Evolutionary conservation across 2,113 vertebrate genomes (phyloP).

Genomic region (Stegostoma tigrinum): DNA sequence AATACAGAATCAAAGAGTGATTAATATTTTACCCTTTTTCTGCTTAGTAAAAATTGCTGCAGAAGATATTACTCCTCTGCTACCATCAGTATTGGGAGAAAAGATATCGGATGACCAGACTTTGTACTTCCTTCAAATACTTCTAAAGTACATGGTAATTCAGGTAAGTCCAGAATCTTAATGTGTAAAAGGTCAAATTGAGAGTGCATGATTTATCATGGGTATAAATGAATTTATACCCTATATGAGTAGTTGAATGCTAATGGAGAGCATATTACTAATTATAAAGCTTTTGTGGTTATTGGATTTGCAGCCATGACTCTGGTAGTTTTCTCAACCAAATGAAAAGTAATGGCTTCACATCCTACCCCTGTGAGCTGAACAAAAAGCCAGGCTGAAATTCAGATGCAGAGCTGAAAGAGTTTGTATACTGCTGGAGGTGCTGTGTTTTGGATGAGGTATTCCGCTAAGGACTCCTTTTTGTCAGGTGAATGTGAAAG

Average conservation of each 20-base stretch:
- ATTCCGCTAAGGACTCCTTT: not conserved
- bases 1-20: not conserved
- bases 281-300: not conserved
- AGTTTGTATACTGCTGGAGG: not conserved
- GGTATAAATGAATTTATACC: not conserved
- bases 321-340: not conserved
- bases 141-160: constrained; percentile 90
- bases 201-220: not conserved
- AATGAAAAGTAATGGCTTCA: not conserved
- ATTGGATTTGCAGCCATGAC: not conserved
- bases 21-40: constrained; percentile 36
- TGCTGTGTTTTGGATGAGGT: not conserved
- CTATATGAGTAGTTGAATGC: not conserved
- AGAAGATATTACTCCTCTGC: constrained; percentile 85
- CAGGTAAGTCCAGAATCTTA: constrained; percentile 64
- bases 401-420: too few relatives aligned
- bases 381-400: not conserved
- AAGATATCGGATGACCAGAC: constrained; percentile 84
- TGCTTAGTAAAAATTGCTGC: constrained; percentile 79
- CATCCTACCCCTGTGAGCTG: not conserved
- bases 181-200: not conserved
- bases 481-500: not conserved
- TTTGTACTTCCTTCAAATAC: constrained; percentile 83
- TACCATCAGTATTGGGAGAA: constrained; percentile 80
- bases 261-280: not conserved